Percentiles rank a stretch among this genome's conserved stretches.
phyloP scores from a whole-genome alignment of 1,140 invertebrate species.

The Drusus annulatus region DNA sequence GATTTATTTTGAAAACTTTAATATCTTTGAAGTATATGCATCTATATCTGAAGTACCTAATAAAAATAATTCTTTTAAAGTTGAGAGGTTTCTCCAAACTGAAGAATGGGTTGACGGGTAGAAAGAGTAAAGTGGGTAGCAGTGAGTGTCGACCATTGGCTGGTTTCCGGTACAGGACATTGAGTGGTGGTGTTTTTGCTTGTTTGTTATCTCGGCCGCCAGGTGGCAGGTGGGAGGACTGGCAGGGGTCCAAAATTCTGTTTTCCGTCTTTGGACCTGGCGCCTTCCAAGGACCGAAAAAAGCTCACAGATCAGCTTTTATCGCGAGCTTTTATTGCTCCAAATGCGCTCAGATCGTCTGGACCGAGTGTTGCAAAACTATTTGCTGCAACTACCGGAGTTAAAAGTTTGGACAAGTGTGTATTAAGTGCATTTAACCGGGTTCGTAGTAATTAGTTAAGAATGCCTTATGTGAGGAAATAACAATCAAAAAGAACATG shows the following conservation, averaged over 20 bases:
- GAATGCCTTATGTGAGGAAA: too few relatives aligned
- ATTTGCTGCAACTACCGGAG: slow-evolving; percentile 15
- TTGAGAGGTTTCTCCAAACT: too few relatives aligned
- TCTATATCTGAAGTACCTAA: too few relatives aligned
- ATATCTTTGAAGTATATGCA: too few relatives aligned
- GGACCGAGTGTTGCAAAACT: slow-evolving; percentile 18
- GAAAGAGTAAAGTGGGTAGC: too few relatives aligned
- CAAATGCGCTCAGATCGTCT: slow-evolving; percentile 37
- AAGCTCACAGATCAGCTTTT: slow-evolving; percentile 71
- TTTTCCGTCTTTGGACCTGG: slow-evolving; percentile 66
- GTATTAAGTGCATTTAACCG: not conserved
- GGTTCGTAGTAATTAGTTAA: too few relatives aligned
- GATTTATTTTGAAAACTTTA: too few relatives aligned
- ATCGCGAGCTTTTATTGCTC: slow-evolving; percentile 64
- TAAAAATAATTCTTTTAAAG: too few relatives aligned
- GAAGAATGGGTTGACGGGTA: too few relatives aligned
- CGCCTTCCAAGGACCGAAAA: slow-evolving; percentile 57
- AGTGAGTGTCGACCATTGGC: slow-evolving; percentile 7
- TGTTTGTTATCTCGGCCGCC: slow-evolving; percentile 40
- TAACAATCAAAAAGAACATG: too few relatives aligned
- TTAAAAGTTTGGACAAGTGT: slow-evolving; percentile 19
- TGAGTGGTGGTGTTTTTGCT: slow-evolving; percentile 52
- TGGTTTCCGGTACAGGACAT: not conserved
- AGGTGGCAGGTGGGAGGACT: slow-evolving; percentile 69
- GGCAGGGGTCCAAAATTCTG: slow-evolving; percentile 68